Evolutionary conservation across 2,113 vertebrate genomes (phyloP).

Genomic region (Lampris megalopsis): DNA sequence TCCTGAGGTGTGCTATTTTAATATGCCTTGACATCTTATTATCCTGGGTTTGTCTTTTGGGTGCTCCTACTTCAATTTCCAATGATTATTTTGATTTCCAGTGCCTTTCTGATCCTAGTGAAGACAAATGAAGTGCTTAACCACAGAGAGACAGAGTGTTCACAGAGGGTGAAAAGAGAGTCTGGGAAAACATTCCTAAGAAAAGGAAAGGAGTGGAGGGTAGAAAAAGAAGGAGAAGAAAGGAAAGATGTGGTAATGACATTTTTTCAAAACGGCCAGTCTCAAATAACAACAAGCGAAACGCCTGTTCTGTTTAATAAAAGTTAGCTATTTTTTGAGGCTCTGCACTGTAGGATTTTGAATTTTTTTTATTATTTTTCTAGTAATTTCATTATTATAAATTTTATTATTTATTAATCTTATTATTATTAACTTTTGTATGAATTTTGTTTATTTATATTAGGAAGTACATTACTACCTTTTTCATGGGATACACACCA

Average conservation of each 20-base stretch:
- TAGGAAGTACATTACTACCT: neutral
- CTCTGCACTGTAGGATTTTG: neutral
- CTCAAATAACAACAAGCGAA: constrained; percentile 5
- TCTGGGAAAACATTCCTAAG: constrained; percentile 78
- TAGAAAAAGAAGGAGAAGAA: constrained; percentile 29
- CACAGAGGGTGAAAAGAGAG: constrained; percentile 72
- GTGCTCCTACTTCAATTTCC: constrained; percentile 60
- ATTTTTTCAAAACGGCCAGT: constrained; percentile 19
- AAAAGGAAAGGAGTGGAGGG: constrained; percentile 49
- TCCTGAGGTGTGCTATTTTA: constrained; percentile 13
- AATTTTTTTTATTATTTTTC: neutral
- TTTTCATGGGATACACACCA: neutral
- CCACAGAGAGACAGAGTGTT: constrained; percentile 77
- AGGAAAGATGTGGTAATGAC: constrained; percentile 51
- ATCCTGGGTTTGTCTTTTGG: constrained; percentile 57
- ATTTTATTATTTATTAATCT: neutral
- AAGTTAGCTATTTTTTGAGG: neutral
- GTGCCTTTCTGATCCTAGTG: constrained; percentile 73
- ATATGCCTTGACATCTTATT: constrained; percentile 68
- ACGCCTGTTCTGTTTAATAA: neutral
- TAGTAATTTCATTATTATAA: neutral
- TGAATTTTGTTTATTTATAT: neutral
- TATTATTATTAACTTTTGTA: neutral
- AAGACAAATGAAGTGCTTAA: constrained; percentile 81
- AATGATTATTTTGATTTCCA: constrained; percentile 80